Evolutionary conservation across 2,113 vertebrate species (phyloP).

Genomic region (Saiga tatarica): DNA sequence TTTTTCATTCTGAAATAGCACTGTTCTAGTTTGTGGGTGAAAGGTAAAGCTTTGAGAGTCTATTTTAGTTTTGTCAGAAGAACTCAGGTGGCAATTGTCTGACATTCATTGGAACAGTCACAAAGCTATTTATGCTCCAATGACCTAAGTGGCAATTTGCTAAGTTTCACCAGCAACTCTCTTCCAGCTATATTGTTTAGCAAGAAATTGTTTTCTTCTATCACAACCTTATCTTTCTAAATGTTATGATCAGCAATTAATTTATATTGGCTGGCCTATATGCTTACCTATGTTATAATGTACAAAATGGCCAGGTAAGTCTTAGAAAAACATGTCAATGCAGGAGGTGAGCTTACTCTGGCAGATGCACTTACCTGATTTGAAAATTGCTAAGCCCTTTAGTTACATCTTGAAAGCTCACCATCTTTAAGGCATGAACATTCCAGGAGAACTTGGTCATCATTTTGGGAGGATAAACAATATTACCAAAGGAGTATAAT

Average conservation of each 20-base stretch:
- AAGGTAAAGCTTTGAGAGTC: not conserved
- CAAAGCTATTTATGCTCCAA: not conserved
- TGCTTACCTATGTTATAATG: not conserved
- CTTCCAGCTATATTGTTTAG: not conserved
- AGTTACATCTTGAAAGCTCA: not conserved
- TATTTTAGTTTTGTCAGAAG: conserved; percentile 19
- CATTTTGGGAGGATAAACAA: not conserved
- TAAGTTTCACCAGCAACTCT: not conserved
- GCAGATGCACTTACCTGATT: not conserved
- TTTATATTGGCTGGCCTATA: not conserved
- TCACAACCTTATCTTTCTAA: not conserved
- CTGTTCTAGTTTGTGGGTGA: not conserved
- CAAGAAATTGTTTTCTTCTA: not conserved
- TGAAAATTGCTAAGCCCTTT: not conserved
- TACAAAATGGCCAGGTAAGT: not conserved
- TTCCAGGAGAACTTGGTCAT: not conserved
- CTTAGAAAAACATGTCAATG: not conserved
- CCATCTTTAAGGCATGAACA: not conserved
- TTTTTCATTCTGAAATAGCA: conserved; percentile 11
- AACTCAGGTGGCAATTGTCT: conserved; percentile 66
- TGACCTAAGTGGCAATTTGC: not conserved
- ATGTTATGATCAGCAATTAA: not conserved
- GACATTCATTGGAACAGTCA: conserved; percentile 66
- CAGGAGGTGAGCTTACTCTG: not conserved
- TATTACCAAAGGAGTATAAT: not conserved